phyloP scores from a whole-genome alignment of 1,140 invertebrate genomes.

The Neoseiulus cucumeris region DNA sequence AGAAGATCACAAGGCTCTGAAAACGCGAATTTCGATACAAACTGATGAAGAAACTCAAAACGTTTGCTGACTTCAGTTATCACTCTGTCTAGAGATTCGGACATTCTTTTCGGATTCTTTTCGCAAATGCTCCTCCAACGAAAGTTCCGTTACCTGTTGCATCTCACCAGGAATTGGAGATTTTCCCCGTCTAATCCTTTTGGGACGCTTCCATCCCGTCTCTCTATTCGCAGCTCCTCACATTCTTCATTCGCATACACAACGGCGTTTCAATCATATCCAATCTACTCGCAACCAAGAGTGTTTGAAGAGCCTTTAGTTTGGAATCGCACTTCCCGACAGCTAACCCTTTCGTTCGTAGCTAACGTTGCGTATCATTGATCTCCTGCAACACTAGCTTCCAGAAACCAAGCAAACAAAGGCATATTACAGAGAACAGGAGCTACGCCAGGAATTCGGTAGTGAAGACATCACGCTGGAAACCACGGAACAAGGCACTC shows the following conservation, averaged over 20 bases:
- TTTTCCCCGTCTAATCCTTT: neutral
- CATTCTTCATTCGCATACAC: neutral
- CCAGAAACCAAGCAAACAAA: constrained; percentile 1
- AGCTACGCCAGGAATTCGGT: too few relatives aligned
- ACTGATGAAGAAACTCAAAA: too few relatives aligned
- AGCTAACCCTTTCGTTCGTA: constrained; percentile 7
- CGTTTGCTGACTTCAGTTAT: too few relatives aligned
- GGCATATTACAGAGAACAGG: too few relatives aligned
- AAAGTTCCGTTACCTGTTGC: neutral
- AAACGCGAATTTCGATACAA: too few relatives aligned
- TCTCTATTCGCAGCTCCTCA: neutral
- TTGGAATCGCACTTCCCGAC: constrained; percentile 4
- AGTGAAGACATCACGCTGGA: too few relatives aligned
- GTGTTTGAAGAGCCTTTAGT: neutral
- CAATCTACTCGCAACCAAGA: neutral
- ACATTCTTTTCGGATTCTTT: too few relatives aligned
- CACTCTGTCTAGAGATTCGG: neutral
- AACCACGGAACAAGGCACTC: too few relatives aligned
- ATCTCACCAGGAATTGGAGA: neutral
- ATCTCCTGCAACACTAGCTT: neutral
- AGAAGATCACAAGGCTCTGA: neutral
- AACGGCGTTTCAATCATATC: neutral
- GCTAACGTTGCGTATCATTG: constrained; percentile 4
- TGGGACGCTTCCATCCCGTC: neutral
- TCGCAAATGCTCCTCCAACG: neutral